Evolutionary conservation across 2,888 invertebrate genomes (phyloP).

Genomic region (Argyresthia albistria): DNA sequence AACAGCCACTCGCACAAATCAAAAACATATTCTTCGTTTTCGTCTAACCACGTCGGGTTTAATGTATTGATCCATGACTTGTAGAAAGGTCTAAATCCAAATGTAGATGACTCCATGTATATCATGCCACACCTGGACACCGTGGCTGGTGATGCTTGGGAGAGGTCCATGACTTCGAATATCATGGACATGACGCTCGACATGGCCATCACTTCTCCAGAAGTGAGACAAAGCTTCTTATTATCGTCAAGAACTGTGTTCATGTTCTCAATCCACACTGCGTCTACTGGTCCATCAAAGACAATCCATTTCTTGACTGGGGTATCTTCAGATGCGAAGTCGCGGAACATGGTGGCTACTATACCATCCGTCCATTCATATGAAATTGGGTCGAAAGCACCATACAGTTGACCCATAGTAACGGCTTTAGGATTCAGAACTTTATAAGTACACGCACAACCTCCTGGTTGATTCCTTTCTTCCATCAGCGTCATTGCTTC

Average conservation of each 20-base stretch:
- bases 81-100: conserved; percentile 88
- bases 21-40: conserved; percentile 72
- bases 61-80: conserved; percentile 84
- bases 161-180: conserved; percentile 89
- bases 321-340: conserved; percentile 81
- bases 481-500: conserved; percentile 81
- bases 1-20: conserved; percentile 83
- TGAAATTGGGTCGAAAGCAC: conserved; percentile 91
- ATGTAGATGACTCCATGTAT: conserved; percentile 86
- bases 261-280: conserved; percentile 93
- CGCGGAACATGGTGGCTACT: conserved; percentile 84
- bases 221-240: conserved; percentile 88
- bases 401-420: conserved; percentile 93
- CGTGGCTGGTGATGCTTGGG: conserved; percentile 89
- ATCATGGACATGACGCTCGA: conserved; percentile 86
- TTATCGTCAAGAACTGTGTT: conserved; percentile 92
- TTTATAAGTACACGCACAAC: conserved; percentile 78
- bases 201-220: conserved; percentile 91
- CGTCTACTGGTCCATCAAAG: conserved; percentile 93
- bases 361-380: conserved; percentile 95
- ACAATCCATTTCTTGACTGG: conserved; percentile 91
- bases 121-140: conserved; percentile 94
- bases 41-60: conserved; percentile 75
- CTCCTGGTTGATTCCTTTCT: conserved; percentile 66
- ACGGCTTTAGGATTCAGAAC: conserved; percentile 95